Base-by-base conservation (phyloP, 2,797 vertebrate species). In the Chaenodraco wilsoni region DNA sequence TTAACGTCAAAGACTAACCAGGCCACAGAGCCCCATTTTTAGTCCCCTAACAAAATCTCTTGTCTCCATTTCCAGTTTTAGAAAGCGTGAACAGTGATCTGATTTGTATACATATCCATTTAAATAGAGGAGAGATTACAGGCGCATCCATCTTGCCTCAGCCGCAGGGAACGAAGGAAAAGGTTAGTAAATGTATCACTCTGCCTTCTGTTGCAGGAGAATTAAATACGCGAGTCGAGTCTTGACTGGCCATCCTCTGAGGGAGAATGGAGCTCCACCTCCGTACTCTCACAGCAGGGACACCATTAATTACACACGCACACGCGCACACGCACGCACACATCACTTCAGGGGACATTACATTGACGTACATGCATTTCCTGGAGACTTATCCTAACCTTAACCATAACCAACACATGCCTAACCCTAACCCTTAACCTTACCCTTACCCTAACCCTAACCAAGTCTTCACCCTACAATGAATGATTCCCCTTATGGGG, bases 121-220 rank as follows among this genome's bases (percentile, higher is more conserved):
- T 90, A 93, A 93, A 94, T 79, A 90, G 85, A 88, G 83, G 72
- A 83, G 71, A 89, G 89, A 94, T 94, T 94, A 94, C 90, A 91
- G 89, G 83, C 76, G 49, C 90, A 89, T 92, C 92, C 89, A 92
- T 93, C 91, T 87, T 81, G 82, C 83, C 86, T 77, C 68, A 62
- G 88, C 88, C 85, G 82, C 66, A 78, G 93, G 91, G 91, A 92
- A 79, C 40, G 57, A 70, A 86, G 76, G 84, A 87, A 94, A 94
- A 94, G 93, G 92, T 94, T 94, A 92, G 91, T 92, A 93, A 87
- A 94, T 94, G 88, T 91, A 93, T 95, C 93, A 94, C 87, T 88
- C 76, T 80, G 86, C 89, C 89, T 91, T 88, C 86, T 88, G 83
- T 68, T 86, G 83, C 83, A 74, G 72, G 72, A 88, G 76, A 94